Evolutionary conservation across 2,113 vertebrate species (phyloP), one percentile per base, ranked within the genome.

Genomic region (Morone chrysops): DNA sequence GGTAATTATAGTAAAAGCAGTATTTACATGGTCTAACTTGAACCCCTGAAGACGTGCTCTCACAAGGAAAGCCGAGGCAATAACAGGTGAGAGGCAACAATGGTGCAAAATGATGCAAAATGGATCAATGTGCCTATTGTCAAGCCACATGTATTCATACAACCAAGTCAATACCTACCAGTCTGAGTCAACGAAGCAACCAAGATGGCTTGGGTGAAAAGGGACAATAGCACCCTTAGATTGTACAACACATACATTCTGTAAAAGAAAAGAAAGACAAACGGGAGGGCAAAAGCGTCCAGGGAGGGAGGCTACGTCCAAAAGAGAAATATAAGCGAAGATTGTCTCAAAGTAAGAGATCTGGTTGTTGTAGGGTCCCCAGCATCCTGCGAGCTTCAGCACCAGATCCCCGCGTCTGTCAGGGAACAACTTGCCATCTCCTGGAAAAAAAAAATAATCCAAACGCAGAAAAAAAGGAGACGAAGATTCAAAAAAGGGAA

Each of bases 331-430:
- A 43, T 2, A n/a, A 18, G 14, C 17, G 66, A 38, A 22, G 75
- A 78, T 7, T 56, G 71, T 90, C 88, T 94, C 86, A 92, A 82
- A 93, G 88, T 89, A 5, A 63, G 75, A 88, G 78, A 59, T 91
- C 57, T 89, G 92, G 84, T 90, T 87, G 83, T 89, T 90, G 94
- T 95, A 88, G 95, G 93, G 92, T 94, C 91, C 89, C 94, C 92
- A 80, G 95, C 96, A 97, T 97, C 96, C 95, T 80, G 74, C 94
- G 96, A 96, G 96, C 95, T 92, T 96, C 91, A 96, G 93, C 94
- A 92, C 71, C 91, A 84, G 80, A 91, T 95, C 95, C 94, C 93
- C 87, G 96, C 92, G 94, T 91, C 93, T 94, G 92, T 89, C 92
- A 91, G 95, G 87, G 78, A 88, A 82, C 90, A 94, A 96, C 91